A percentile compares a stretch with the other conserved stretches of the same genome.
Evolutionary conservation across 1,140 invertebrate genomes (phyloP).

Genomic region (Drosophila murphyi): DNA sequence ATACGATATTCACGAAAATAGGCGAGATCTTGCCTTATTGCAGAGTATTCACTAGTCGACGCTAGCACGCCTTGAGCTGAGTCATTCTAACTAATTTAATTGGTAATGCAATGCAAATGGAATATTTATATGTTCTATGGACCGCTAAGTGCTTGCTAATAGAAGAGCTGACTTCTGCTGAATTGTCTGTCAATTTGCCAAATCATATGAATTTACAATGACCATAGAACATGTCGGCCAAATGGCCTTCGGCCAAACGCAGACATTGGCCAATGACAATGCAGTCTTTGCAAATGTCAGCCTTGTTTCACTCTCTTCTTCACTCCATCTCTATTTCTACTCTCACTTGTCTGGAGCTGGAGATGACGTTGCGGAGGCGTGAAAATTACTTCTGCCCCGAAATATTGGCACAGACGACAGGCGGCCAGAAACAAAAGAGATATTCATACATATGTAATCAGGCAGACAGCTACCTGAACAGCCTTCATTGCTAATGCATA

Average conservation of each 20-base stretch:
- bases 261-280: constrained; percentile 9
- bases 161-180: constrained; percentile 9
- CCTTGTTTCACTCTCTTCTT: neutral
- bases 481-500: constrained; percentile 36
- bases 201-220: constrained; percentile 29
- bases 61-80: neutral
- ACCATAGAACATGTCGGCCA: neutral
- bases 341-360: constrained; percentile 3
- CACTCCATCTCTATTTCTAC: neutral
- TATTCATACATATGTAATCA: neutral
- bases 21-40: no score
- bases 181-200: constrained; percentile 1
- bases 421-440: neutral
- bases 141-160: constrained; percentile 21
- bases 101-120: constrained; percentile 9
- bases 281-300: constrained; percentile 18
- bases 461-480: constrained; percentile 3
- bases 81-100: neutral
- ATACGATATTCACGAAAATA: no score
- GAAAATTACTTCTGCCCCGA: neutral
- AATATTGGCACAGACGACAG: constrained; percentile 6
- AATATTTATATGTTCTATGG: constrained; percentile 3
- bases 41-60: no score
- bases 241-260: constrained; percentile 24
- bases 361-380: constrained; percentile 10